Conservation (phyloP, 2,797 vertebrate species). For the Enteromius afrohamiltoni region DNA sequence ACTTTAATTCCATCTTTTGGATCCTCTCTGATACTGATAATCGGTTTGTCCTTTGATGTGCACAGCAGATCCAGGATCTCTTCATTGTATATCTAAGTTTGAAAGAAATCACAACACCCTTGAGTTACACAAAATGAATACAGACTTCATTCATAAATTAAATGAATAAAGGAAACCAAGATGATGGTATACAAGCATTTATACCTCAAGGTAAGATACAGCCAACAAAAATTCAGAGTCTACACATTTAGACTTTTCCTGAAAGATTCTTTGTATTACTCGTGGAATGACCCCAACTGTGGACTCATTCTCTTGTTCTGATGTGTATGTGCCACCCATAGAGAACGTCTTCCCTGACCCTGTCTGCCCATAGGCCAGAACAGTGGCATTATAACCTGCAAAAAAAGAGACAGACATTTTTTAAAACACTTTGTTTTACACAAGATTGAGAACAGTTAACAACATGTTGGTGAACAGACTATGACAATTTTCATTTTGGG, state of each 20-base stretch:
- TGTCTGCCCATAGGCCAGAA: constrained; percentile 95
- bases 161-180: not conserved
- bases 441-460: no score
- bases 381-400: constrained; percentile 93
- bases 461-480: not conserved
- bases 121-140: not conserved
- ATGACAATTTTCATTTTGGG: no score
- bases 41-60: constrained; percentile 81
- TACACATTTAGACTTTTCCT: constrained; percentile 79
- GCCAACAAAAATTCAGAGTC: constrained; percentile 83
- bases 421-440: not conserved
- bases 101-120: not conserved
- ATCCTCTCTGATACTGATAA: constrained; percentile 91
- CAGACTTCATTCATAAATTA: not conserved
- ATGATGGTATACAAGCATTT: not conserved
- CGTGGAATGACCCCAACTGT: constrained; percentile 92
- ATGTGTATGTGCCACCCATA: constrained; percentile 94
- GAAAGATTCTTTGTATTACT: constrained; percentile 86
- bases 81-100: constrained; percentile 92
- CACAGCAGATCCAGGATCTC: constrained; percentile 92
- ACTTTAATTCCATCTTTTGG: constrained; percentile 98
- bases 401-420: no score
- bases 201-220: constrained; percentile 94
- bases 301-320: constrained; percentile 86
- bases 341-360: constrained; percentile 97